Evolutionary conservation across 2,113 vertebrate species (phyloP).

Genomic region (Ammodytes dubius): DNA sequence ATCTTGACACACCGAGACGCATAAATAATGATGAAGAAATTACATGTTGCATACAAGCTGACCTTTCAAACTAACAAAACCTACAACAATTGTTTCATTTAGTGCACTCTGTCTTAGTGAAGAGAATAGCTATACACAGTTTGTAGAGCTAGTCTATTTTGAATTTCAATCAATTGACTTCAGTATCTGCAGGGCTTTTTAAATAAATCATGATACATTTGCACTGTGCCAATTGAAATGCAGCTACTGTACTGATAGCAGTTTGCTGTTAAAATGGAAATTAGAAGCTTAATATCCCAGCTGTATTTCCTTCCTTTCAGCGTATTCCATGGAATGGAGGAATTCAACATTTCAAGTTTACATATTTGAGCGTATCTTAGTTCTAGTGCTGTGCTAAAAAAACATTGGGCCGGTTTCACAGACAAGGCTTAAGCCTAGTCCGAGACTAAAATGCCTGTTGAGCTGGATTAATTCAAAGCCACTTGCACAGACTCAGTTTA

Average conservation of each 20-base stretch:
- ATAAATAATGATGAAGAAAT: too few relatives aligned
- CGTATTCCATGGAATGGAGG: background rate
- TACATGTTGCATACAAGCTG: too few relatives aligned
- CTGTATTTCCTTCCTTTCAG: background rate
- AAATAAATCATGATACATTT: constrained; percentile 1
- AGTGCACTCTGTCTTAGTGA: background rate
- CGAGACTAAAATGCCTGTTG: too few relatives aligned
- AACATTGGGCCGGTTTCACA: too few relatives aligned
- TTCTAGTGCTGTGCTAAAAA: too few relatives aligned
- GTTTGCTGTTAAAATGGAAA: background rate
- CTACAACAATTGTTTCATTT: background rate
- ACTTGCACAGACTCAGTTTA: too few relatives aligned
- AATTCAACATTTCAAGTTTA: background rate
- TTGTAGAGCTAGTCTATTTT: background rate
- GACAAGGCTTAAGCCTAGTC: too few relatives aligned
- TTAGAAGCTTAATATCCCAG: background rate
- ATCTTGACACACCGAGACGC: too few relatives aligned
- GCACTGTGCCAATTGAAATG: background rate
- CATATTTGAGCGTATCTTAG: background rate
- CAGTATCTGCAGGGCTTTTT: background rate
- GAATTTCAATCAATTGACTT: constrained; percentile 7
- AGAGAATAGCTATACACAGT: background rate
- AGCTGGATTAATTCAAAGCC: too few relatives aligned
- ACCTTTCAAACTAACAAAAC: too few relatives aligned
- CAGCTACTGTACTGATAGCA: background rate